Evolutionary conservation across 2,797 vertebrate species (phyloP), one percentile per base, ranked within the genome.

Genomic region (Acipenser transmontanus): DNA sequence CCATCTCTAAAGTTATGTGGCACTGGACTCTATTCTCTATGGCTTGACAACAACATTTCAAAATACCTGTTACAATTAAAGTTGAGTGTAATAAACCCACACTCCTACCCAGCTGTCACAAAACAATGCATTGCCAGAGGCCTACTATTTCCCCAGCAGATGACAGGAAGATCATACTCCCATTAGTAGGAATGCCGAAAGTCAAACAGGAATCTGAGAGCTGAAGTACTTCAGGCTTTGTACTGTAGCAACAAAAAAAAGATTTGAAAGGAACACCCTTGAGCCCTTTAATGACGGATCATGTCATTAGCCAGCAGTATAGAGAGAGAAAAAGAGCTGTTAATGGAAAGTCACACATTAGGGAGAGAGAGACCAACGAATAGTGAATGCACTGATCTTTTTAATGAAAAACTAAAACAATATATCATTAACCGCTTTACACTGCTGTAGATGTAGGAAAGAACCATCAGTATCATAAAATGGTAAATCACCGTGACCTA

Each of bases 281-380:
- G 9, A 54, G 52, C 52, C 8, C n/a, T 54, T 54, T 8, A n/a
- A 54, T 9, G 52, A 9, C 9, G 47, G 52, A 13, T 9, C 56
- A 56, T 66, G 54, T 66, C 47, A 66, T 66, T 66, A 60, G 4
- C 63, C 63, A 4, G 20, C 50, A 3, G 7, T 65, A n/a, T n/a
- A 3, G 51, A 65, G n/a, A n/a, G 34, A 12, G 11, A 7, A 10
- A 65, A 13, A 65, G 20, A 10, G 49, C 13, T 50, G 9, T 7
- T 17, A 4, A 8, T n/a, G 50, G 50, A 7, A 47, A 47, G 17
- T 11, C 13, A 54, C 6, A 12, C 63, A 34, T 20, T 8, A 34
- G 34, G 34, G 34, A 34, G 4, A 34, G 34, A 34, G 34, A 34
- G 34, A 34, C 34, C 34, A 34, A 34, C 34, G 2, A 34, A 34